Conservation (phyloP, 2,888 invertebrate species). For the Folsomia candida region DNA sequence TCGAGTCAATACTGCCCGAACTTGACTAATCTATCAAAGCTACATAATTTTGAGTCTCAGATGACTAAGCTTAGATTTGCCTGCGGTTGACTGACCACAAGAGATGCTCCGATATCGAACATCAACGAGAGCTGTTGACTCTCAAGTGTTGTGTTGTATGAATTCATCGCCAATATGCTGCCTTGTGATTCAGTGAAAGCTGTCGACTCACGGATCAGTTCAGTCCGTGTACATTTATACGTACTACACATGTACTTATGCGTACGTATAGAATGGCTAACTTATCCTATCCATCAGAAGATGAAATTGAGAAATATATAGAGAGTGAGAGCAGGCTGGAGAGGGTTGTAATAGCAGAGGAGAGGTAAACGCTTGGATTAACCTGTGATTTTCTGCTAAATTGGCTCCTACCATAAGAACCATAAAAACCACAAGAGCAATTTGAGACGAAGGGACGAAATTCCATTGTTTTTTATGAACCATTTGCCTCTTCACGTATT, state of each 20-base stretch:
- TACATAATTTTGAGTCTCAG: slow-evolving; percentile 9
- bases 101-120: slow-evolving; percentile 14
- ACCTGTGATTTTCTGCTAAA: slow-evolving; percentile 51
- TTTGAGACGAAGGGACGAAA: slow-evolving; percentile 45
- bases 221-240: background rate
- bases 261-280: background rate
- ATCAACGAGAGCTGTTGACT: slow-evolving; percentile 7
- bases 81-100: slow-evolving; percentile 13
- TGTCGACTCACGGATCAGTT: too few species aligned
- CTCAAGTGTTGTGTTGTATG: background rate
- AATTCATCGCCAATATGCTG: background rate
- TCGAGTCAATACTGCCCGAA: background rate
- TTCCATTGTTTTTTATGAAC: slow-evolving; percentile 50
- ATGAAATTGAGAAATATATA: slow-evolving; percentile 23
- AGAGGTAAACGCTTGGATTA: slow-evolving; percentile 50
- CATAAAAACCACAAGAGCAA: slow-evolving; percentile 51
- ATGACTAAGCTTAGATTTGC: slow-evolving; percentile 14
- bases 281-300: background rate
- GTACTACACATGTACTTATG: background rate
- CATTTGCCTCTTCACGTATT: slow-evolving; percentile 49
- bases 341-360: slow-evolving; percentile 40
- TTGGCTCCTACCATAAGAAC: slow-evolving; percentile 50
- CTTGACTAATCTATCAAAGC: background rate
- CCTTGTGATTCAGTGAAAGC: too few species aligned
- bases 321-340: slow-evolving; percentile 21